These are phyloP conservation scores for Chroicocephalus ridibundus DNA, from an alignment of 2,113 vertebrate genomes.

Conservation along the genomic window DNA sequence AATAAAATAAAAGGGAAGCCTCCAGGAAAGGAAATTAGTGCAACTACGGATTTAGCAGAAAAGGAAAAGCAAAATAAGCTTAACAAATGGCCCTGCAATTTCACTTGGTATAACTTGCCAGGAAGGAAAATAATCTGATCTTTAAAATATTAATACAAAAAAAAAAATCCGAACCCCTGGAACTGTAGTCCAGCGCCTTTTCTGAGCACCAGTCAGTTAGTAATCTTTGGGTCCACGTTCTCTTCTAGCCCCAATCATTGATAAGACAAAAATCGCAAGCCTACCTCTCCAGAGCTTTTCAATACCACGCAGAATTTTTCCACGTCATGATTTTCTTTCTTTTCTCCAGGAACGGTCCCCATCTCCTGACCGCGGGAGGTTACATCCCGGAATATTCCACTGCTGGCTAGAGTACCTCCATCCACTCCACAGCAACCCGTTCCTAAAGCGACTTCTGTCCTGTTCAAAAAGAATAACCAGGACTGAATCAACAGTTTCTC, in stretches of 20 bases:
- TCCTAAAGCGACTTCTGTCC: neutral
- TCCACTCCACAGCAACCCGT: fast-evolving
- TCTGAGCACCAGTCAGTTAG: neutral
- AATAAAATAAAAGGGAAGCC: neutral
- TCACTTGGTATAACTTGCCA: neutral
- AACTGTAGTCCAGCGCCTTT: neutral
- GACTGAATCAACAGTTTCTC: neutral
- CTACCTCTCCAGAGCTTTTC: neutral
- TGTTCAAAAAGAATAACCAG: neutral
- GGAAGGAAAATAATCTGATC: neutral
- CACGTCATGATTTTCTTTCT: neutral
- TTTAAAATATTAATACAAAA: neutral
- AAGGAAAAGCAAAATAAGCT: neutral
- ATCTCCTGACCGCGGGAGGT: fast-evolving
- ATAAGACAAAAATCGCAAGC: neutral
- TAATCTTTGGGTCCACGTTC: neutral
- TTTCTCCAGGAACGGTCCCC: neutral
- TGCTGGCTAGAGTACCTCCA: too few species aligned
- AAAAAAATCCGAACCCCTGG: neutral
- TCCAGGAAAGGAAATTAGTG: neutral
- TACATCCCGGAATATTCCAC: neutral
- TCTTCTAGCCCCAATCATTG: neutral
- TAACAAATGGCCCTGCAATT: neutral
- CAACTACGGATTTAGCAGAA: neutral
- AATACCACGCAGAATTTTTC: fast-evolving